Conservation (phyloP, 2,888 invertebrate species). For the Acronicta psi region DNA sequence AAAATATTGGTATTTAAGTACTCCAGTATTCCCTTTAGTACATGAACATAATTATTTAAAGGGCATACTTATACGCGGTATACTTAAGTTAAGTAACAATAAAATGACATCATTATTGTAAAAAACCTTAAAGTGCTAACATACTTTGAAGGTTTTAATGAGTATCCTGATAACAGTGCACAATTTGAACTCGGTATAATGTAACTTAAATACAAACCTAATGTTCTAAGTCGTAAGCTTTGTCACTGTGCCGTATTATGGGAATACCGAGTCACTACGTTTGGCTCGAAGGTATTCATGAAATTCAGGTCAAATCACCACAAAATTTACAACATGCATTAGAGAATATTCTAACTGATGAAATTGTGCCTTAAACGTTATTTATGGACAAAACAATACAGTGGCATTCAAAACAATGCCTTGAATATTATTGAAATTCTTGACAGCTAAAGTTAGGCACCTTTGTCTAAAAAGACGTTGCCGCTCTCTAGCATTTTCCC, state of each 20-base stretch:
- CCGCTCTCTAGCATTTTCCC: too few species aligned
- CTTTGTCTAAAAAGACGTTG: too few species aligned
- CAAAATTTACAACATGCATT: slow-evolving; percentile 43
- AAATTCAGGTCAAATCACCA: slow-evolving; percentile 47
- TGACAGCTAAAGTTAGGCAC: too few species aligned
- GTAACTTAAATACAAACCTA: slow-evolving; percentile 23
- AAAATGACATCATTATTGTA: slow-evolving; percentile 42
- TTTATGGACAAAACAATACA: slow-evolving; percentile 21
- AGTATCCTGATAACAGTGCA: slow-evolving; percentile 28
- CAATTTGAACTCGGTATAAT: slow-evolving; percentile 24
- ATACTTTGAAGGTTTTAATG: slow-evolving; percentile 37
- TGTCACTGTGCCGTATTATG: slow-evolving; percentile 19
- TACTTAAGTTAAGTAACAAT: slow-evolving; percentile 36
- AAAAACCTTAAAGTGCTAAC: slow-evolving; percentile 37
- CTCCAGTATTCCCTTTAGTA: slow-evolving; percentile 1
- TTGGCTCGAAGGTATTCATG: slow-evolving; percentile 28
- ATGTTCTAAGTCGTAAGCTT: slow-evolving; percentile 8
- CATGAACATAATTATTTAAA: background rate
- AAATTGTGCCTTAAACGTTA: slow-evolving; percentile 11
- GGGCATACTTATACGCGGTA: slow-evolving; percentile 1
- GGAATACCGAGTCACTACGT: slow-evolving; percentile 9
- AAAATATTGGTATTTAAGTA: background rate
- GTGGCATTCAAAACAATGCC: slow-evolving; percentile 24
- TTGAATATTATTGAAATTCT: too few species aligned
- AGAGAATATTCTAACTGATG: slow-evolving; percentile 32